Evolutionary conservation across 1,140 invertebrate genomes (phyloP), one percentile per base, ranked within the genome.

Genomic region (Hyles vespertilio): DNA sequence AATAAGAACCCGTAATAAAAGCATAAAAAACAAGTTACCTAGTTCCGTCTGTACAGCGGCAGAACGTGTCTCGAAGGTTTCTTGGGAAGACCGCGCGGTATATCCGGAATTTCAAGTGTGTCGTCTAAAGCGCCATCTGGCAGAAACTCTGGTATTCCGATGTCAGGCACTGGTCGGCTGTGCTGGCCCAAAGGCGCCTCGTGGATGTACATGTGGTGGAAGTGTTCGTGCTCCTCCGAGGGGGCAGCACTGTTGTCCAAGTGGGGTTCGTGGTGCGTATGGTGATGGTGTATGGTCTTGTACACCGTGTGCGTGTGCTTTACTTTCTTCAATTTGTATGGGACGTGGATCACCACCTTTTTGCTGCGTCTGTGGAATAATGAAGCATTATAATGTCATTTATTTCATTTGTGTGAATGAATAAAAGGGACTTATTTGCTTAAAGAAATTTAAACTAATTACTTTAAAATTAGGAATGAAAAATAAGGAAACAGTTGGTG

Each of bases 261-360:
- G 45, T 72, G 64, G 11, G 61, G 70, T 6, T 89, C 79, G 50
- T 74, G 80, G 54, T 85, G 80, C 3, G 74, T 78, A 61, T 89
- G 84, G 56, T 91, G 81, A 49, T 91, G 90, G 33, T 92, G 90
- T n/a, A 93, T 84, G 1, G 92, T 90, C 67, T 92, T 93, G 70
- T 91, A 92, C 7, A 93, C 87, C 0, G 92, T 93, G 69, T 93
- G 92, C 0, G 91, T 92, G 63, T 93, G 92, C 62, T 92, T 93
- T 51, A 92, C 87, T 61, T 91, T 92, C 78, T 93, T 93, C 60
- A 92, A 87, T 57, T 90, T 90, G 58, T 91, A 91, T 3, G 92
- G 92, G 22, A 93, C 89, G 67, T 92, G 91, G 47, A 93, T 92
- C 0, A 92, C 86, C 3, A 92, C 91, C 61, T 92, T 92, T 63